phyloP scores from a whole-genome alignment of 2,797 vertebrate species.

The Potorous gilbertii region DNA sequence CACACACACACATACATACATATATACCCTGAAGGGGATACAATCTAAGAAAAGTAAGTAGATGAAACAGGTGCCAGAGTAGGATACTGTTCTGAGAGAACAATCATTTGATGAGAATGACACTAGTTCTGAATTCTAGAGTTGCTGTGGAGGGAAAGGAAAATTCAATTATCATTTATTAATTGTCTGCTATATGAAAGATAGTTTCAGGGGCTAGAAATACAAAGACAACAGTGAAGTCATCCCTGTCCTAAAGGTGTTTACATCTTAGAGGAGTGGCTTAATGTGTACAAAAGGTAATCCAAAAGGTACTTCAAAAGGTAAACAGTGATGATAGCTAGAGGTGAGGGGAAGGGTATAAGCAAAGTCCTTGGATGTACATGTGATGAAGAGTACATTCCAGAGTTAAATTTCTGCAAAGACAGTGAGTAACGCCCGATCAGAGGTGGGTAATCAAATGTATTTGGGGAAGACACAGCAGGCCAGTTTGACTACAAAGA shows the following conservation, averaged over 20 bases:
- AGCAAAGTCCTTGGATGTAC: not conserved
- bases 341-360: not conserved
- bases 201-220: not conserved
- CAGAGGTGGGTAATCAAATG: not conserved
- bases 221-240: not conserved
- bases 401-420: not conserved
- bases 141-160: slow-evolving; percentile 36
- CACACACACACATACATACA: not conserved
- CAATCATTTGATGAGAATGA: slow-evolving; percentile 35
- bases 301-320: not conserved
- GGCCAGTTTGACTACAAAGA: not conserved
- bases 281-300: not conserved
- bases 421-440: too few species aligned
- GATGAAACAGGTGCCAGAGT: slow-evolving; percentile 33
- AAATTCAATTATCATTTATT: not conserved
- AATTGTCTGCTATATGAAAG: not conserved
- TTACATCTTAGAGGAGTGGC: not conserved
- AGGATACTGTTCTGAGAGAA: slow-evolving; percentile 29
- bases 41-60: slow-evolving; percentile 52
- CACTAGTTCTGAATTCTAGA: not conserved
- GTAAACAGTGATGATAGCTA: not conserved
- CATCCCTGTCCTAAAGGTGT: not conserved
- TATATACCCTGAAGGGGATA: not conserved
- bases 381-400: not conserved
- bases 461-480: not conserved